These are phyloP conservation scores for Toxostoma redivivum DNA, from an alignment of 2,113 vertebrate genomes.

Conservation along the genomic window DNA sequence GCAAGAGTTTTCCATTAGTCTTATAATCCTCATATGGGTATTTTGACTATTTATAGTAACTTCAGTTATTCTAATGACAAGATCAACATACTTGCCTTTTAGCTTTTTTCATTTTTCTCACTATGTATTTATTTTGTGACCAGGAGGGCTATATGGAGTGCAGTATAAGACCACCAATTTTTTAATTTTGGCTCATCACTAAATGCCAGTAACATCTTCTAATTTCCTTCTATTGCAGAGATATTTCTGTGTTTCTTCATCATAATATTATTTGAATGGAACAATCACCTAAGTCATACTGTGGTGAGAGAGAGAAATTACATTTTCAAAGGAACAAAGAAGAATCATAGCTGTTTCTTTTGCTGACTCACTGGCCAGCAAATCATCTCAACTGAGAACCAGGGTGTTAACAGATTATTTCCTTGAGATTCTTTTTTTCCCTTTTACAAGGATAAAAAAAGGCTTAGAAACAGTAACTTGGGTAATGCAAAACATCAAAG, in stretches of 20 bases:
- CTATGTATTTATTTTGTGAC: not conserved
- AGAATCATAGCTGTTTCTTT: not conserved
- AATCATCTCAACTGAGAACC: not conserved
- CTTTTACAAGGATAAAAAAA: not conserved
- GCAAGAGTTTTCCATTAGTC: not conserved
- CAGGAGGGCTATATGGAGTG: not conserved
- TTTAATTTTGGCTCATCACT: not conserved
- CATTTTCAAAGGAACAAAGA: not conserved
- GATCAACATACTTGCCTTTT: not conserved
- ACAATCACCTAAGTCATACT: not conserved
- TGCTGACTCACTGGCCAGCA: not conserved
- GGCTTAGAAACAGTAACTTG: not conserved
- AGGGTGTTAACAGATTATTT: not conserved
- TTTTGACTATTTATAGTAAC: not conserved
- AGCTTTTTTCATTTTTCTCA: not conserved
- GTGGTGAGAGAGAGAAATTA: not conserved
- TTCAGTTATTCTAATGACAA: not conserved
- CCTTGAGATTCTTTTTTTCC: not conserved
- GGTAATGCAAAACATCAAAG: not conserved
- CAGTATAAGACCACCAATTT: not conserved
- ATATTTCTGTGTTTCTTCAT: not conserved
- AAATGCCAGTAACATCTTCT: not conserved
- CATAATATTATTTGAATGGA: not conserved
- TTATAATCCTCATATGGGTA: not conserved
- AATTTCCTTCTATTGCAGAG: not conserved